A percentile compares a stretch with the other conserved stretches of the same genome.
Evolutionary conservation across 37 sponge, comb jelly and placozoan genomes (phyloP).

Genomic region (Hormiphora californensis): DNA sequence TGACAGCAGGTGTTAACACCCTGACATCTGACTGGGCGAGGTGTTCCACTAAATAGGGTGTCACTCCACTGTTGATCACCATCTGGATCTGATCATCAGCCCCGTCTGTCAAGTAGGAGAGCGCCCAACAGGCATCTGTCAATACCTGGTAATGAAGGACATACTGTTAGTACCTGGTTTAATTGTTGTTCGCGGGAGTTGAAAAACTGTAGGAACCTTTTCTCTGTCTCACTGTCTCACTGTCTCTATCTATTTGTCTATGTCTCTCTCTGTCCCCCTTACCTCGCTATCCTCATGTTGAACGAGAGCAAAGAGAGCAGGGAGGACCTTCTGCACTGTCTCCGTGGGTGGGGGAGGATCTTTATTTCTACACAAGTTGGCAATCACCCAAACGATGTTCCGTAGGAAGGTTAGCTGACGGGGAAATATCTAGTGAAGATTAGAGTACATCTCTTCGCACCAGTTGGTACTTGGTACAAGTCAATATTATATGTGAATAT

Average conservation of each 20-base stretch:
- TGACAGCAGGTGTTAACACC: slow-evolving; percentile 69
- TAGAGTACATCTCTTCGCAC: background rate
- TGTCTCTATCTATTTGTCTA: no score
- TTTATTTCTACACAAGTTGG: slow-evolving; percentile 93
- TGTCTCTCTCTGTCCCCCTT: no score
- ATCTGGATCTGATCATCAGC: slow-evolving; percentile 76
- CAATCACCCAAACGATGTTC: slow-evolving; percentile 84
- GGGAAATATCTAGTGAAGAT: background rate
- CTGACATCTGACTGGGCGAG: slow-evolving; percentile 35
- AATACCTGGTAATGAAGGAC: slow-evolving; percentile 67
- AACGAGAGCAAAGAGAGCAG: slow-evolving; percentile 26
- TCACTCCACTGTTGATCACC: slow-evolving; percentile 33
- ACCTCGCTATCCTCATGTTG: slow-evolving; percentile 44
- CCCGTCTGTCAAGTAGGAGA: slow-evolving; percentile 89
- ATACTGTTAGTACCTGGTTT: no score
- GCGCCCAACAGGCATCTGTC: slow-evolving; percentile 90
- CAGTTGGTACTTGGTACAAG: background rate
- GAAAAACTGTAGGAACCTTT: no score
- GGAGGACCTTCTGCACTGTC: slow-evolving; percentile 68
- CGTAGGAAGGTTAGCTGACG: slow-evolving; percentile 72
- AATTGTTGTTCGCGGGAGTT: no score
- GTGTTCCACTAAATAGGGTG: slow-evolving; percentile 19
- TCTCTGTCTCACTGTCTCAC: no score
- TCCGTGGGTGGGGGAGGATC: slow-evolving; percentile 85
- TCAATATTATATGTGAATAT: background rate